phyloP scores from a whole-genome alignment of 2,888 invertebrate species.

The Dorcus hopei region DNA sequence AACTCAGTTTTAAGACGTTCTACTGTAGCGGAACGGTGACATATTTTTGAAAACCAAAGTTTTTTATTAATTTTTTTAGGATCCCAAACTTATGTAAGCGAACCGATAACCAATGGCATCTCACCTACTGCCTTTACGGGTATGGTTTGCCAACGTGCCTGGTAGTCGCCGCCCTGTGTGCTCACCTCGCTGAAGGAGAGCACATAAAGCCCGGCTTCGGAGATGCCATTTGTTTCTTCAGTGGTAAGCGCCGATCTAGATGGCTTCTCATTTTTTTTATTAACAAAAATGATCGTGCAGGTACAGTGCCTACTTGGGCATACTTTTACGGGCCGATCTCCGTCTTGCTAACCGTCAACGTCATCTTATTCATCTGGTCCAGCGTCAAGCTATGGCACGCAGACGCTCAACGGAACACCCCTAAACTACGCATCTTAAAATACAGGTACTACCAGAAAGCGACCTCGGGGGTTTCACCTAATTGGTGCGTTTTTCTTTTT shows the following conservation, averaged over 20 bases:
- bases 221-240: slow-evolving; percentile 62
- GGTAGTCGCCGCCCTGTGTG: slow-evolving; percentile 52
- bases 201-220: slow-evolving; percentile 61
- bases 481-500: not conserved
- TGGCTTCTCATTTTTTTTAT: not conserved
- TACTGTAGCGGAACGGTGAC: too few species aligned
- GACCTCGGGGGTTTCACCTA: not conserved
- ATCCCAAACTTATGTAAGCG: slow-evolving; percentile 42
- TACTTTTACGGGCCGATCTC: slow-evolving; percentile 69
- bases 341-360: slow-evolving; percentile 55
- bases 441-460: slow-evolving; percentile 51
- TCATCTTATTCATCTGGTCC: slow-evolving; percentile 59
- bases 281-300: not conserved
- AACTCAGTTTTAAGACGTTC: too few species aligned
- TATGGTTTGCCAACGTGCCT: slow-evolving; percentile 59
- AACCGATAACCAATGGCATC: slow-evolving; percentile 54
- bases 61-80: slow-evolving; percentile 27
- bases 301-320: slow-evolving; percentile 47
- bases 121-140: slow-evolving; percentile 57
- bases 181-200: slow-evolving; percentile 55
- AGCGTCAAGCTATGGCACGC: slow-evolving; percentile 57
- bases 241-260: slow-evolving; percentile 47
- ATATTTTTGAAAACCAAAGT: too few species aligned
- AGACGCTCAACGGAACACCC: slow-evolving; percentile 50
- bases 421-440: slow-evolving; percentile 42